Conservation (phyloP, 2,797 vertebrate species). For the Karalla daura region DNA sequence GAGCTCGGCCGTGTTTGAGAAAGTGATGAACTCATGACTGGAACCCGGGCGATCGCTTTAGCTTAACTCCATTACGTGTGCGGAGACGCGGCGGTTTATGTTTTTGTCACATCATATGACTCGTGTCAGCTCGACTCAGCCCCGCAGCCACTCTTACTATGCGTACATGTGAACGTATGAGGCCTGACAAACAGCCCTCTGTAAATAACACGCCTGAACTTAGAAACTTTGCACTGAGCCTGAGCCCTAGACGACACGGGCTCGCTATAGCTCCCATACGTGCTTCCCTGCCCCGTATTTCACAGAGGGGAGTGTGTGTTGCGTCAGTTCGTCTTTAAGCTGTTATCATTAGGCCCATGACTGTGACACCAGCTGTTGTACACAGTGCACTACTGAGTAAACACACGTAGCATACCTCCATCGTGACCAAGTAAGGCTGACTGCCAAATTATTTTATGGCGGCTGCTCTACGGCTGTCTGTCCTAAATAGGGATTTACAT, state of each 20-base stretch:
- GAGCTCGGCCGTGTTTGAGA: background rate
- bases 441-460: slow-evolving; percentile 76
- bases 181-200: slow-evolving; percentile 3
- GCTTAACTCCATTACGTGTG: background rate
- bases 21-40: background rate
- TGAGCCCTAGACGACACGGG: background rate
- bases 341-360: slow-evolving; percentile 70
- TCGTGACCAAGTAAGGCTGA: slow-evolving; percentile 74
- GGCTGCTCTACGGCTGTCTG: slow-evolving; percentile 44
- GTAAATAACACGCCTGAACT: slow-evolving; percentile 11
- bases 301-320: slow-evolving; percentile 48
- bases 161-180: background rate
- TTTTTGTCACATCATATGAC: slow-evolving; percentile 42
- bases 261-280: slow-evolving; percentile 29
- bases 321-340: slow-evolving; percentile 71
- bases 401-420: slow-evolving; percentile 72
- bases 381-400: slow-evolving; percentile 73
- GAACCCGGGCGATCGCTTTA: background rate
- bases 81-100: background rate
- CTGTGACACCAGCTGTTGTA: slow-evolving; percentile 75
- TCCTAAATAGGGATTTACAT: slow-evolving; percentile 75
- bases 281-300: slow-evolving; percentile 45
- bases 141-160: slow-evolving; percentile 4
- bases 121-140: slow-evolving; percentile 2
- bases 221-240: background rate